Base-by-base conservation (phyloP, 1,140 invertebrate species). In the Orius insidiosus region DNA sequence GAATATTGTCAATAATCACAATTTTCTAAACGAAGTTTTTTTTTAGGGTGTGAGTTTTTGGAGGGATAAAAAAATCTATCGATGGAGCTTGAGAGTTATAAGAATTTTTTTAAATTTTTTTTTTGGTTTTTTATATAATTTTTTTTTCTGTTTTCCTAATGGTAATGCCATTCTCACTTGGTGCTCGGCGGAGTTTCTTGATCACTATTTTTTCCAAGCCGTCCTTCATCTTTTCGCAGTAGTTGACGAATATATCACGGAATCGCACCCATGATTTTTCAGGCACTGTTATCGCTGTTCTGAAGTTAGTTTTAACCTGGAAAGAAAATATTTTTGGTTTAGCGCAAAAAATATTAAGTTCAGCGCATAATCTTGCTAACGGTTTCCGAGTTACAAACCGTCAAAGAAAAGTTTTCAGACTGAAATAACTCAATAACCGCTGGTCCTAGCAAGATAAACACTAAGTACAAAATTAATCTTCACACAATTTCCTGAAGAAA, bases 221-320 rank as follows among this genome's bases (percentile, higher is more conserved):
- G 48, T 80, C 76, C 58, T 78, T 78, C 70, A 92, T 89, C 67
- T 92, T 92, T 54, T 92, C 86, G 64, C 87, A 89, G 66, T 92
- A 93, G 63, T 96, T 89, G 54, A 81, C 79, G 59, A 97, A 81
- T 59, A 95, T 89, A 69, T 97, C 92, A 54, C 90, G 80, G 74
- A 96, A 95, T 55, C 86, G 78, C 48, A 77, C 75, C 92, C 92
- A 97, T 54, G 90, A 94, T 65, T 94, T 90, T 66, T 97, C 92
- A 54, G 92, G 92, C 63, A 97, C 88, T 55, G 92, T 97, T 63
- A 97, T 94, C 54, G 92, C 88, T 58, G 90, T 94, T 67, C 92
- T 84, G 69, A 94, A 95, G 68, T 93, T 93, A 58, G 85, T 89
- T 66, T 95, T 92, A 51, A 95, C 92, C 87, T 93, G 63, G 5